These are phyloP conservation scores for Rhagoletis pomonella DNA, from an alignment of 1,140 invertebrate species.

Conservation along the genomic window DNA sequence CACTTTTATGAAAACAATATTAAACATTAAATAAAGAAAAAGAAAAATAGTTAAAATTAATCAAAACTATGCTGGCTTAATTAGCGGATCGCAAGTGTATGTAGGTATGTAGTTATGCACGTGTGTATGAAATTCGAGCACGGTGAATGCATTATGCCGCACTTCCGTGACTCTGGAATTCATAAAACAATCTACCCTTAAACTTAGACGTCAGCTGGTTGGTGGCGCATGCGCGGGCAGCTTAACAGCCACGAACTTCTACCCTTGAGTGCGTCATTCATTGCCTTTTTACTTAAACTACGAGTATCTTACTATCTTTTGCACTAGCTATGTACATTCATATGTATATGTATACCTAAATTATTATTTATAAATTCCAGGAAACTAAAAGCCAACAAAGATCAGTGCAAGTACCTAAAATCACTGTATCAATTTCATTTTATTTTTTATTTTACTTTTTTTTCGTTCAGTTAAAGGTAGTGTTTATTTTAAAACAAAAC, in stretches of 20 bases:
- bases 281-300: neutral
- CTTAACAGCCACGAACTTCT: neutral
- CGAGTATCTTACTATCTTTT: too few species aligned
- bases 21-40: too few species aligned
- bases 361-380: neutral
- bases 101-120: neutral
- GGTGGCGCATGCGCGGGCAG: conserved; percentile 25
- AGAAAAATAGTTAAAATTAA: too few species aligned
- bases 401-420: neutral
- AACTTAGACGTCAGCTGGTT: conserved; percentile 6
- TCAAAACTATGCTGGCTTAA: too few species aligned
- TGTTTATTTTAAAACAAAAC: neutral
- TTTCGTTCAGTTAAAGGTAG: conserved; percentile 2
- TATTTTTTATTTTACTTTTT: neutral
- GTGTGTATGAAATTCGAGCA: neutral
- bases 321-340: neutral
- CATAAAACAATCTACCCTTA: conserved; percentile 11
- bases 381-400: conserved; percentile 8
- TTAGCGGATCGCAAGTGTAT: neutral
- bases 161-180: conserved; percentile 20
- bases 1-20: too few species aligned
- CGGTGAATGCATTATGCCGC: conserved; percentile 17
- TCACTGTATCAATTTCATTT: conserved; percentile 44
- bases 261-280: neutral
- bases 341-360: neutral